Base-by-base conservation (phyloP, 64 coral and sea anemone species). In the Porites australiensis region DNA sequence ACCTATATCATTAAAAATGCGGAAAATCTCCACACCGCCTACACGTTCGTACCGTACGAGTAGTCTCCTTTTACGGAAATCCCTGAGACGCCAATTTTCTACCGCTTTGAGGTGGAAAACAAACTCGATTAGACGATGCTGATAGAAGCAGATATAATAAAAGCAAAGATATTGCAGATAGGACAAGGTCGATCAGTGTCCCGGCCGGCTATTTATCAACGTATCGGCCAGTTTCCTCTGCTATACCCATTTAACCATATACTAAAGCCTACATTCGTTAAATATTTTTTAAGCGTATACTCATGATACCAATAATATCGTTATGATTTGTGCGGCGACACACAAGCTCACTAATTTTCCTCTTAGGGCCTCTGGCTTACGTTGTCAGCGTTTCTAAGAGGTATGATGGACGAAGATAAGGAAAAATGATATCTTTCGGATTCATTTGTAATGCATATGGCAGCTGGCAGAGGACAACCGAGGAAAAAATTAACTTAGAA, bases 401-500 rank as follows among this genome's bases (percentile, higher is more conserved):
- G 73, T 74, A 53, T 77, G 86, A 88, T 75, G 8, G 19, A 16
- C 51, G 44, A 22, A 88, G 86, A 88, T 88, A 88, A 88, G 69
- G 13, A 14, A 11, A 75, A 51, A 58, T 13, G 4, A 44, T 44
- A 45, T 61, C 21, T 74, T 75, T 61, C 64, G 13, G 45, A 88
- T 52, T 60, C n/a, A 88, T 58, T 88, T 88, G 22, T 19, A 88
- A 75, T 16, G 70, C 69, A 72, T 61, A 46, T 37, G 73, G 22
- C 62, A 21, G 47, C 44, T 37, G 27, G 27, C 27, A 37, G 27
- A 0, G 2, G 37, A 74, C 48, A 37, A 64, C 62, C 62, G 4
- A 19, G 2, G 27, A 74, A 74, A 74, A 13, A 8, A 45, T 74
- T 13, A 74, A 74, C 27, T 48, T 19, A 14, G 49, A 13, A 48